Evolutionary conservation across 2,113 vertebrate species (phyloP).

Genomic region (Oceanites oceanicus): DNA sequence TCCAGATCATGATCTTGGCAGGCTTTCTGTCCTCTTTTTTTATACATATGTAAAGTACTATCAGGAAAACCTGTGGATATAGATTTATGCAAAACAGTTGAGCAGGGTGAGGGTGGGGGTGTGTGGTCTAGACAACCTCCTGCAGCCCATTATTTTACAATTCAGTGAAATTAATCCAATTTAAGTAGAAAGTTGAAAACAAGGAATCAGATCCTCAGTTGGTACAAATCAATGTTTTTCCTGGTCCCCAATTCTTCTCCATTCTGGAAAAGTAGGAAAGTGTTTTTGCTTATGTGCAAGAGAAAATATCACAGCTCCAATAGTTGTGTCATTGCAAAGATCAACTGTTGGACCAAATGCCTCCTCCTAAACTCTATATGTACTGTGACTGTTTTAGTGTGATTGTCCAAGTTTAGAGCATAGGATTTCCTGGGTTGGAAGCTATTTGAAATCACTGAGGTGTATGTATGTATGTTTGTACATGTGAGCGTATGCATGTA

Average conservation of each 20-base stretch:
- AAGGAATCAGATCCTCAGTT: neutral
- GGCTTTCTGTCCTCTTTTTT: neutral
- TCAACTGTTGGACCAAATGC: neutral
- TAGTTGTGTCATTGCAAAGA: neutral
- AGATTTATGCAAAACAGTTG: neutral
- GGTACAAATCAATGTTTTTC: neutral
- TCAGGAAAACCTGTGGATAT: neutral
- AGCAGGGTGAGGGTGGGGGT: accelerated
- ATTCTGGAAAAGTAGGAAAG: neutral
- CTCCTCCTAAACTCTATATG: neutral
- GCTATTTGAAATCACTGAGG: neutral
- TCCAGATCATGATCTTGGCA: neutral
- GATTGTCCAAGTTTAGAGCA: neutral
- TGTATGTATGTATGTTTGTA: accelerated
- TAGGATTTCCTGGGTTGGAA: neutral
- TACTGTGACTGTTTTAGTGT: neutral
- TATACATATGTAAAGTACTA: neutral
- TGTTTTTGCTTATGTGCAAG: neutral
- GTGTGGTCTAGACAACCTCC: neutral
- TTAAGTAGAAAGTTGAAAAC: neutral
- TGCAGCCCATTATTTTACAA: neutral
- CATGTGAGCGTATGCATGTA: neutral
- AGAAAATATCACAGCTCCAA: neutral
- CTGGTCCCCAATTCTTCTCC: neutral
- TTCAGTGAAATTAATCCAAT: neutral